Evolutionary conservation across 2,888 invertebrate species (phyloP).

Genomic region (Dicyrtoma fusca): DNA sequence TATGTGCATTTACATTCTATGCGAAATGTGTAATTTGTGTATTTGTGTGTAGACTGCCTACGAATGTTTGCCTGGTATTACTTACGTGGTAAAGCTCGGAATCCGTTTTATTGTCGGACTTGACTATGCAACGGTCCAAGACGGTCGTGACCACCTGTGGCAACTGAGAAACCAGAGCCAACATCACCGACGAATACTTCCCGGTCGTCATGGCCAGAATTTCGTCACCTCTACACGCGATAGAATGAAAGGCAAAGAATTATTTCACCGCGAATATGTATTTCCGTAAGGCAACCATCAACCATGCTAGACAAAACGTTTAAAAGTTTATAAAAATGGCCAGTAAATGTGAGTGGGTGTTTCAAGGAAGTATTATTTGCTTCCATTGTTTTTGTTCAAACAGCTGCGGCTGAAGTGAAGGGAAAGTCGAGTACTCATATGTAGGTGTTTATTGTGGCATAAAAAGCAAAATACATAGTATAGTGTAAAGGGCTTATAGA

Average conservation of each 20-base stretch:
- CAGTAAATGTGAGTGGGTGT: background rate
- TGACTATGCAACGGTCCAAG: slow-evolving; percentile 78
- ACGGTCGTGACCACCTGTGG: slow-evolving; percentile 80
- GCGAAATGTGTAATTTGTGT: background rate
- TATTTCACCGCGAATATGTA: too few relatives aligned
- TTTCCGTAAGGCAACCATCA: too few relatives aligned
- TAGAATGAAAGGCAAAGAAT: background rate
- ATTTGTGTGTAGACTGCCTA: background rate
- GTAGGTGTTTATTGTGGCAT: too few relatives aligned
- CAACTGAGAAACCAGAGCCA: slow-evolving; percentile 79
- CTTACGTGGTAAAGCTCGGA: slow-evolving; percentile 78
- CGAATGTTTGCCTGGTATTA: background rate
- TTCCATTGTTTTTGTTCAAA: too few relatives aligned
- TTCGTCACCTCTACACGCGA: slow-evolving; percentile 70
- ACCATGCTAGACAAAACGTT: background rate
- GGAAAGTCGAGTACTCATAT: too few relatives aligned
- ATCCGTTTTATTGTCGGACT: slow-evolving; percentile 81
- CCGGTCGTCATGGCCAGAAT: slow-evolving; percentile 74
- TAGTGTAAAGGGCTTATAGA: too few relatives aligned
- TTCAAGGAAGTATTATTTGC: background rate
- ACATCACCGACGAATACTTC: slow-evolving; percentile 77
- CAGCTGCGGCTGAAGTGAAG: too few relatives aligned
- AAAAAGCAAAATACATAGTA: too few relatives aligned
- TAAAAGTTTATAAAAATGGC: background rate
- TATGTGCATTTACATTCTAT: background rate